These are phyloP conservation scores for Phacellophora camtschatica DNA, from an alignment of 30 jellyfish, hydroid and myxozoan genomes.

Conservation along the genomic window DNA sequence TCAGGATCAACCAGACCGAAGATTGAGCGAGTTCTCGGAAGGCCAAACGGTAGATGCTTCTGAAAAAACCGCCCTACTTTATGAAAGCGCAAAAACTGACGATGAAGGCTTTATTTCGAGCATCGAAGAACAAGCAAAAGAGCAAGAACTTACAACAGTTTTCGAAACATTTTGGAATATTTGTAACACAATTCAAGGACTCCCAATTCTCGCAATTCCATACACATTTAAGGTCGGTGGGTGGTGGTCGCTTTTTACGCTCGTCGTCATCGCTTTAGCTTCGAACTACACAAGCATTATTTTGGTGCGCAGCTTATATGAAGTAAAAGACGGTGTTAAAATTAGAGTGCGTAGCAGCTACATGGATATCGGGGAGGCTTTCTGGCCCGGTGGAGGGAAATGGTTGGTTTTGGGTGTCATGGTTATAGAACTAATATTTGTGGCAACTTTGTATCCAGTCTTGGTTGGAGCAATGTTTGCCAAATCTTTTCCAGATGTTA, in stretches of 20 bases:
- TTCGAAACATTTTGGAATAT: constrained; percentile 77
- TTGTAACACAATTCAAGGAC: constrained; percentile 84
- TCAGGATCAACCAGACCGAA: too few species aligned
- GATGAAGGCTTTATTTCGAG: background rate
- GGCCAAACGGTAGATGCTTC: background rate
- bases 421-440: constrained; percentile 82
- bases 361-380: constrained; percentile 93
- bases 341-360: constrained; percentile 82
- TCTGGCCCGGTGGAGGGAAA: constrained; percentile 89
- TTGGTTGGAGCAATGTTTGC: constrained; percentile 92
- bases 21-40: too few species aligned
- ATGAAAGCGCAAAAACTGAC: constrained; percentile 2
- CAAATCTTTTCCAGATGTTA: constrained; percentile 76
- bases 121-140: constrained; percentile 30
- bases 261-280: constrained; percentile 67
- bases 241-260: constrained; percentile 88
- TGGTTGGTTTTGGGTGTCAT: constrained; percentile 64
- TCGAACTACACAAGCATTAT: constrained; percentile 85
- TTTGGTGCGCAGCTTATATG: constrained; percentile 75
- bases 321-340: constrained; percentile 75
- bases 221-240: constrained; percentile 91
- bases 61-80: constrained; percentile 14
- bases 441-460: constrained; percentile 86
- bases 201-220: constrained; percentile 92
- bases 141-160: constrained; percentile 73